Evolutionary conservation across 2,888 invertebrate genomes (phyloP), one percentile per base, ranked within the genome.

Genomic region (Pammene fasciana): DNA sequence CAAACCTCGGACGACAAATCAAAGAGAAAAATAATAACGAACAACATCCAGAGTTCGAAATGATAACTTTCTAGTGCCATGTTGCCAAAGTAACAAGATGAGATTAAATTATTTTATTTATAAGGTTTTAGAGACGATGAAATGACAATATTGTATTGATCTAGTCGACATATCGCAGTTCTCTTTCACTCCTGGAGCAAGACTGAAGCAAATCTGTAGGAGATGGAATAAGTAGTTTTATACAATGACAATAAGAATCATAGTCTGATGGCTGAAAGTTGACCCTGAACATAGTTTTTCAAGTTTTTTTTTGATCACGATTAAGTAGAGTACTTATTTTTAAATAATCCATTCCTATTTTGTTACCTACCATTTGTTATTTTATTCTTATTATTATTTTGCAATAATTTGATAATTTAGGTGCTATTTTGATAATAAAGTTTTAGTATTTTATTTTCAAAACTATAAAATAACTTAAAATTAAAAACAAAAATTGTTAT

Each of bases 1-100:
- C 94, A 94, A 82, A 93, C 94, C 45, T 90, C 93, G 18, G 90
- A 91, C 55, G 92, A 92, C 72, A 92, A 92, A 72, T 79, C 83
- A 50, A 88, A 89, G 74, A 85, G 88, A 74, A 91, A 90, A 78
- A 90, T 88, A 84, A 73, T 81, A 72, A 82, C 85, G 52, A 85
- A 79, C 67, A 82, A 80, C 67, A 76, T 83, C 43, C 76, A 82
- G 61, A 80, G 74, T 73, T 73, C 81, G 10, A 85, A 87, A 81
- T 86, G 83, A 86, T 79, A 78, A 81, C 83, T 81, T 81, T 72
- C 45, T 36, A 81, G 90, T 91, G 90, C 91, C 91, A 90, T 91
- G 89, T 90, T 90, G 90, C 90, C 90, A 89, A 89, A 90, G 88
- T 88, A 84, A 84, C 82, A 81, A 79, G 83, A 84, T 85, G 88